Percentiles rank a stretch among this genome's conserved stretches.
phyloP scores from a whole-genome alignment of 2,113 vertebrate species.

The Ictalurus punctatus region DNA sequence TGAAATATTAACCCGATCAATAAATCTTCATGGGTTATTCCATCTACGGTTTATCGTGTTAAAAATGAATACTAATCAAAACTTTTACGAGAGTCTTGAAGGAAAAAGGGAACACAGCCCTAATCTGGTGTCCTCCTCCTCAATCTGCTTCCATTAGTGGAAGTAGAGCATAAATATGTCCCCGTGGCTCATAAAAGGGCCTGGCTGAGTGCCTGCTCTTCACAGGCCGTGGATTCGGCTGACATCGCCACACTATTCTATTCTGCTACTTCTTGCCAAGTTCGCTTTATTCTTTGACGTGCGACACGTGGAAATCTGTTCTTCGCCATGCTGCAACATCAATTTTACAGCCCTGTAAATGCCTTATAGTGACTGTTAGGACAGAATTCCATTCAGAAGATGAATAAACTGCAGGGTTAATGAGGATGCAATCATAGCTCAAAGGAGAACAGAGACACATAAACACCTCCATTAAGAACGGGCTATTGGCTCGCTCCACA shows the following conservation, averaged over 20 bases:
- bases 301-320: slow-evolving; percentile 55
- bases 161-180: slow-evolving; percentile 57
- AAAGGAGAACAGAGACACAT: slow-evolving; percentile 20
- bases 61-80: slow-evolving; percentile 35
- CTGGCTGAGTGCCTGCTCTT: slow-evolving; percentile 55
- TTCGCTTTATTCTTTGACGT: slow-evolving; percentile 50
- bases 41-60: slow-evolving; percentile 35
- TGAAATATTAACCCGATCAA: neutral
- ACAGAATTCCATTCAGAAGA: slow-evolving; percentile 49
- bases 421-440: slow-evolving; percentile 34
- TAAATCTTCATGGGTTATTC: slow-evolving; percentile 40
- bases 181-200: slow-evolving; percentile 54
- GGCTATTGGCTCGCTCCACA: slow-evolving; percentile 35
- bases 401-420: slow-evolving; percentile 42
- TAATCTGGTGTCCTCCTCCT: slow-evolving; percentile 53
- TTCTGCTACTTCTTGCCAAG: slow-evolving; percentile 50
- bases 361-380: slow-evolving; percentile 44
- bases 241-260: slow-evolving; percentile 39
- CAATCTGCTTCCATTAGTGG: slow-evolving; percentile 59
- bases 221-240: slow-evolving; percentile 46
- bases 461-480: slow-evolving; percentile 33
- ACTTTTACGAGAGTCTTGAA: slow-evolving; percentile 38
- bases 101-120: slow-evolving; percentile 36
- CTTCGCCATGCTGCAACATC: slow-evolving; percentile 44
- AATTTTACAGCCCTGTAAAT: slow-evolving; percentile 52